phyloP scores from a whole-genome alignment of 30 jellyfish, hydroid and myxozoan genomes.

The Nemopilema nomurai region DNA sequence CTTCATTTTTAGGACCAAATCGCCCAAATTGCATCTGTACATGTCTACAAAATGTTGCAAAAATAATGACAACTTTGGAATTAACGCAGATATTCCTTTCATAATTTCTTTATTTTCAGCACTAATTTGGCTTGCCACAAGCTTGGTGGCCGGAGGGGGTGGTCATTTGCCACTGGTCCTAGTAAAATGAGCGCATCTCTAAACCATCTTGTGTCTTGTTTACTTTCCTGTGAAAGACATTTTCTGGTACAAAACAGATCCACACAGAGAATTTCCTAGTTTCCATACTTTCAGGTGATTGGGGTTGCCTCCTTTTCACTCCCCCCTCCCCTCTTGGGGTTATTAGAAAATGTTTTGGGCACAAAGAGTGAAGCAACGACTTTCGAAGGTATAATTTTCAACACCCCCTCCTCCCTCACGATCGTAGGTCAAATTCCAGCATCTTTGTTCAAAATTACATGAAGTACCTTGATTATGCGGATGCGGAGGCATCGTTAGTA shows the following conservation, averaged over 20 bases:
- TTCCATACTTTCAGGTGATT: no score
- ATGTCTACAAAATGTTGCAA: background rate
- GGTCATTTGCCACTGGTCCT: no score
- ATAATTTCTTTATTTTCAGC: conserved; percentile 15
- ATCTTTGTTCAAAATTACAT: background rate
- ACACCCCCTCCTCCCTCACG: background rate
- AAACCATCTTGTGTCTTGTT: no score
- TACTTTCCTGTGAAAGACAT: no score
- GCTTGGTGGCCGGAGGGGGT: no score
- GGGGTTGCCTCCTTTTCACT: no score
- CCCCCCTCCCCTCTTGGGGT: no score
- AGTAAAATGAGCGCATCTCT: no score
- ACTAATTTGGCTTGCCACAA: background rate
- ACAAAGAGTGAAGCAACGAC: no score
- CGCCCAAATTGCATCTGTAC: conserved; percentile 1
- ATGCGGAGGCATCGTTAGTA: background rate
- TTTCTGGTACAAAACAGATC: no score
- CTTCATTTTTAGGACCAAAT: background rate
- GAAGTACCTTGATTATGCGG: background rate
- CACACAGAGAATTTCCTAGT: no score
- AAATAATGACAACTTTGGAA: conserved; percentile 15
- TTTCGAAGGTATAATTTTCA: background rate
- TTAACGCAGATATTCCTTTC: conserved; percentile 17
- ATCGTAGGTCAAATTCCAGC: background rate
- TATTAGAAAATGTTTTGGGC: no score